Base-by-base conservation (phyloP, 2,113 vertebrate genomes). In the Athene cunicularia region DNA sequence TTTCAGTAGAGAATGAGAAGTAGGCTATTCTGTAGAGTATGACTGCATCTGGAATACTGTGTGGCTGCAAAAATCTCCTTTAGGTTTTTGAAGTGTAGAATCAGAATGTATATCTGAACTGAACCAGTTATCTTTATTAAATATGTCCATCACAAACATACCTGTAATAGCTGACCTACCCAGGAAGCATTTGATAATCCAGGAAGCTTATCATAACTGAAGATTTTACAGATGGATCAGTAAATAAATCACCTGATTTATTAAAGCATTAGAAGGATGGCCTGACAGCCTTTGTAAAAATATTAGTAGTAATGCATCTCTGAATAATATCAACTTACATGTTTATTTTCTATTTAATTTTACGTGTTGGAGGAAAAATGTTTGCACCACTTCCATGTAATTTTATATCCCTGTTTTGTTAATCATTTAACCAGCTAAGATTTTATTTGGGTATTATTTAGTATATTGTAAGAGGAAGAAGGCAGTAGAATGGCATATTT, bases 221-320 rank as follows among this genome's bases (percentile, higher is more conserved):
- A 97, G 94, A 97, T 93, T 70, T 97, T 95, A 90, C 50, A 76
- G 90, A 72, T 63, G 70, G 55, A 90, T 83, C 87, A 91, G 59
- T 93, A 97, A 96, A 97, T 95, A 94, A 95, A 95, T 82, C 72
- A 96, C 39, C n/a, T 84, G 75, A 67, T 89, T 92, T 93, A 86
- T 97, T 98, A 93, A 91, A 96, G 27, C 22, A 73, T 80, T 72
- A 52, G 32, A 95, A 94, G 70, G 28, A 84, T 74, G 55, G 58
- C 58, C 37, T 71, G 68, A 56, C 35, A 72, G 55, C 45, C 43
- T 86, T 68, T 92, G 20, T 93, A 90, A 96, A 97, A 93, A 86
- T 87, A 86, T 85, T 94, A 95, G 58, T 74, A 73, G 37, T 62
- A 70, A 75, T 53, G 56, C 28, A 52, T 93, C 45, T 73, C 62